Evolutionary conservation across 2,113 vertebrate genomes (phyloP), one percentile per base, ranked within the genome.

Genomic region (Tachuris rubrigastra): DNA sequence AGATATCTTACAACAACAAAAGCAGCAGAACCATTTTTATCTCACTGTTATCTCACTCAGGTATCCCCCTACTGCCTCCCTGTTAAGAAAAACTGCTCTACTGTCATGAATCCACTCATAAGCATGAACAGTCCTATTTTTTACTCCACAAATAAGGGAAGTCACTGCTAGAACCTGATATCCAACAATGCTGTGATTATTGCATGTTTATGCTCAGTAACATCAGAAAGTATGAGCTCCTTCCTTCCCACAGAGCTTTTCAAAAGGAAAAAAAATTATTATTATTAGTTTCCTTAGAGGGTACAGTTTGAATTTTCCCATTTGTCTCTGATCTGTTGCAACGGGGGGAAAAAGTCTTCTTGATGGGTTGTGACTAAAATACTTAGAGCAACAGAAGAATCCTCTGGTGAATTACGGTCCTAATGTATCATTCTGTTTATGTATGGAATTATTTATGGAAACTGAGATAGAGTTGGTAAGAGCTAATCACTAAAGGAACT

Each of bases 341-440:
- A 9, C 25, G 5, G 4, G 2, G 0, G 1, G 6, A 19, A 31
- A 6, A 47, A 65, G 22, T 17, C 23, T 42, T 90, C 17, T 37
- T 77, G 7, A 33, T 58, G 33, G 18, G 10, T 55, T 71, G 35
- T 74, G 55, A 41, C 68, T 55, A 41, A 83, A 76, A 90, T 42
- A 67, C 20, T 74, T 87, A 39, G 9, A 68, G 27, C 7, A 66
- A 41, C 17, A 50, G n/a, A 74, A 76, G 14, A 56, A 85, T 58
- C 25, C 15, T 11, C 16, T 65, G 30, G 25, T 58, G 24, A 75
- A 72, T 30, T 50, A 42, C 15, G 52, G 16, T 77, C 50, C 31
- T 66, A 25, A 31, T 92, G 13, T 18, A 62, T 52, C 58, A 4
- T 81, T 67, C 23, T 44, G 19, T 69, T 84, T 77, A 31, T 14